phyloP scores from a whole-genome alignment of 2,888 invertebrate genomes.

The Hydraecia micacea region DNA sequence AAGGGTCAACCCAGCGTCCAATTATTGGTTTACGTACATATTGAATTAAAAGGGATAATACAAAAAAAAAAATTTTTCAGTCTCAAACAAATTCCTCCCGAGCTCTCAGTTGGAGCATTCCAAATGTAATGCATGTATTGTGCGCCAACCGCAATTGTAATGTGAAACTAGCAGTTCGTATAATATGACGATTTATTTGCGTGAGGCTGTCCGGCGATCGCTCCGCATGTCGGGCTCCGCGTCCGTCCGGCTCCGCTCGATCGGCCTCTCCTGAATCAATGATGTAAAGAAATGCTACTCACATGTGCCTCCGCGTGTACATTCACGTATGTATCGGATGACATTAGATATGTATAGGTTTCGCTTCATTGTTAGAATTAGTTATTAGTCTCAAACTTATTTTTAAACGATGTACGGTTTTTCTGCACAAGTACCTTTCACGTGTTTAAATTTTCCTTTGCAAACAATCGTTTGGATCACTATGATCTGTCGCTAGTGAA shows the following conservation, averaged over 20 bases:
- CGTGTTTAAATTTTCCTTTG: background rate
- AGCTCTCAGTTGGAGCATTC: background rate
- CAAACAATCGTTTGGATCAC: background rate
- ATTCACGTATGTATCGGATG: conserved; percentile 32
- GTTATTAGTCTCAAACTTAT: conserved; percentile 31
- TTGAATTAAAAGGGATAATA: background rate
- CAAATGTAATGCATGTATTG: conserved; percentile 8
- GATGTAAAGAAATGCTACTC: conserved; percentile 34
- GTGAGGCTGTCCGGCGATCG: conserved; percentile 5
- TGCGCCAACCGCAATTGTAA: conserved; percentile 32
- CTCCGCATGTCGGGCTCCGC: background rate
- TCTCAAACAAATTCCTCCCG: background rate
- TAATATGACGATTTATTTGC: conserved; percentile 29
- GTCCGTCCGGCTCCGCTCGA: background rate
- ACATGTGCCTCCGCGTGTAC: background rate
- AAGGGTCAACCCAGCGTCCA: background rate
- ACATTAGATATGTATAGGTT: conserved; percentile 52
- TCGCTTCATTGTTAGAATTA: conserved; percentile 37
- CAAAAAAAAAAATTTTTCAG: too few species aligned
- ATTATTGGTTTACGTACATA: background rate
- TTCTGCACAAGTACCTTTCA: background rate
- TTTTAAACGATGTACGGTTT: background rate
- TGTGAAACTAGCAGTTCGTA: conserved; percentile 34
- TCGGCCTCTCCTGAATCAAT: conserved; percentile 22
- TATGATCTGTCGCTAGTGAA: background rate